These are phyloP conservation scores for Numida meleagris DNA, from an alignment of 2,113 vertebrate genomes.

Conservation along the genomic window DNA sequence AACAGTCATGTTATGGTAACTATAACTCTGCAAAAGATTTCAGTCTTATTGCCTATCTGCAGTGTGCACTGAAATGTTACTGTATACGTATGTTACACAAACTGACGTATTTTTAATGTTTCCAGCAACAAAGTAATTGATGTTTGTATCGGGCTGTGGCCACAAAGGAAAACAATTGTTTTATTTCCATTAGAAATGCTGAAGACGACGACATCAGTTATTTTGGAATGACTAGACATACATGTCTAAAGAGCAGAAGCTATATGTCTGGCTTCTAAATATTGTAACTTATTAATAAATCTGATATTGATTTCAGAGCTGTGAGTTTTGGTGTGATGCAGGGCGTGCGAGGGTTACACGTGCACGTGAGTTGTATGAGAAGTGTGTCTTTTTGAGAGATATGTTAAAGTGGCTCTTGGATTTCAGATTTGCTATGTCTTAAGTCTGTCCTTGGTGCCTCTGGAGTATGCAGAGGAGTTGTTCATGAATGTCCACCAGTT, in stretches of 20 bases:
- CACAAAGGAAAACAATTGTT: background rate
- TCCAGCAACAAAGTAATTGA: background rate
- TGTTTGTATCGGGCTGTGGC: background rate
- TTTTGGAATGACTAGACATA: background rate
- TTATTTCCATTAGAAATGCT: background rate
- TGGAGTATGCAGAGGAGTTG: background rate
- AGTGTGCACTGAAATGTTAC: background rate
- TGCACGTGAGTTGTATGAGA: rapidly evolving
- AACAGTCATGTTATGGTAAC: background rate
- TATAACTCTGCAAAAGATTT: conserved; percentile 31
- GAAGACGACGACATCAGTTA: background rate
- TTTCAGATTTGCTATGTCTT: background rate
- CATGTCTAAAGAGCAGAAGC: conserved; percentile 17
- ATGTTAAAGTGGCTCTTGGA: background rate
- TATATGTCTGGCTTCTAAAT: conserved; percentile 24
- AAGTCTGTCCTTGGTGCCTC: background rate
- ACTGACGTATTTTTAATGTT: background rate
- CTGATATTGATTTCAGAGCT: conserved; percentile 22
- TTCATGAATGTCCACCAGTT: background rate
- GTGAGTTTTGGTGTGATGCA: background rate
- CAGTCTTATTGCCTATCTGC: background rate
- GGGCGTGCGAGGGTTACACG: background rate
- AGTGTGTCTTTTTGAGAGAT: background rate
- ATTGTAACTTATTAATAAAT: conserved; percentile 67
- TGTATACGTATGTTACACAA: background rate